Percentiles rank a stretch among this genome's conserved stretches.
Conservation (phyloP, 2,113 vertebrate genomes). For the Ivindomyrus marchei region DNA sequence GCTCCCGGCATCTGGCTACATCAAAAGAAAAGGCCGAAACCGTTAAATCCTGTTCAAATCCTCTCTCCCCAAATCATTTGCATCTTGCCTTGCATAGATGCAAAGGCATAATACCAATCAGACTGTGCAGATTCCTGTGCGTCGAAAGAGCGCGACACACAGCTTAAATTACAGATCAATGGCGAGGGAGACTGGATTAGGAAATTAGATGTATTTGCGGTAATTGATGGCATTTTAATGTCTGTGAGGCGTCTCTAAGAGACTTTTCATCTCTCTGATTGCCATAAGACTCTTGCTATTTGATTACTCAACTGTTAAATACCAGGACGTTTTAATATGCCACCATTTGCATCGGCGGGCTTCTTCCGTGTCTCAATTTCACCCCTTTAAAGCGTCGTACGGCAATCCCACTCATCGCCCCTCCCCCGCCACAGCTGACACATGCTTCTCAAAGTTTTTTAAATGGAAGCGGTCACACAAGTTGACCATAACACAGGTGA, state of each 20-base stretch:
- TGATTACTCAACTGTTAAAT: conserved; percentile 17
- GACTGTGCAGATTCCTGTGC: conserved; percentile 37
- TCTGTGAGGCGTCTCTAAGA: conserved; percentile 20
- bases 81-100: conserved; percentile 34
- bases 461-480: not conserved
- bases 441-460: not conserved
- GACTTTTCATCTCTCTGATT: conserved; percentile 22
- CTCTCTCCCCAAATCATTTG: conserved; percentile 38
- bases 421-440: too few species aligned
- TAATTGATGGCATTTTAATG: conserved; percentile 41
- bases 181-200: conserved; percentile 31
- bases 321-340: conserved; percentile 21
- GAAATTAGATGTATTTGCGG: conserved; percentile 28
- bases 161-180: conserved; percentile 41
- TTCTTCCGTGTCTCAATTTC: not conserved
- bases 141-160: conserved; percentile 42
- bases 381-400: not conserved
- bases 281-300: conserved; percentile 21
- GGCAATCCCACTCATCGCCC: not conserved
- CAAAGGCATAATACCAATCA: conserved; percentile 42
- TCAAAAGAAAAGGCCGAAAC: conserved; percentile 44
- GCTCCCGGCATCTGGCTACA: conserved; percentile 49
- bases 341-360: conserved; percentile 1
- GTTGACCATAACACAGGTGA: not conserved
- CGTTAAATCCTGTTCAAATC: conserved; percentile 34